A percentile compares a stretch with the other conserved stretches of the same genome.
Evolutionary conservation across 1,140 invertebrate species (phyloP).

Genomic region (Latrodectus geometricus): DNA sequence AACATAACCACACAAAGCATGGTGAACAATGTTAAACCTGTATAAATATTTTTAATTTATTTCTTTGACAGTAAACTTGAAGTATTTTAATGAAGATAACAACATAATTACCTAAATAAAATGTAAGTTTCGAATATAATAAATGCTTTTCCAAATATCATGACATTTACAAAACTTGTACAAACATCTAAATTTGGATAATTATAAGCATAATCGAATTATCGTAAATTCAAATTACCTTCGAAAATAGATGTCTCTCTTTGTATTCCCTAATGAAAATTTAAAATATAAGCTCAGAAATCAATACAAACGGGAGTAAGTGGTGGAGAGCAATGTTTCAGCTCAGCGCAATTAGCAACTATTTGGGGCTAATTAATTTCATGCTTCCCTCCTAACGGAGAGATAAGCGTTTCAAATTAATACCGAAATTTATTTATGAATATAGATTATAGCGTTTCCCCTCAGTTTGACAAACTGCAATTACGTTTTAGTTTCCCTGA

Average conservation of each 20-base stretch:
- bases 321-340: neutral
- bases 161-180: no score
- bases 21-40: no score
- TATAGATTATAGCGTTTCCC: constrained; percentile 30
- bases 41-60: no score
- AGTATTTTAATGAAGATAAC: no score
- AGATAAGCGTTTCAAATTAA: constrained; percentile 57
- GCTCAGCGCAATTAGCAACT: constrained; percentile 31
- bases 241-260: neutral
- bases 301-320: constrained; percentile 33
- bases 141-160: no score
- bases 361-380: constrained; percentile 49
- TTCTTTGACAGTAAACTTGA: no score
- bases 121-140: no score
- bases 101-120: no score
- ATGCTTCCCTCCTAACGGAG: constrained; percentile 30
- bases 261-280: neutral
- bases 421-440: constrained; percentile 43
- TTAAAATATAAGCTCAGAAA: constrained; percentile 23
- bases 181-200: neutral
- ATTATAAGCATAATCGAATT: neutral
- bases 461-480: neutral
- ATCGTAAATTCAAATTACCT: neutral
- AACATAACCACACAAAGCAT: no score
- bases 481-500: neutral